Conservation (phyloP, 2,888 invertebrate species). For the Fragum whitleyi region DNA sequence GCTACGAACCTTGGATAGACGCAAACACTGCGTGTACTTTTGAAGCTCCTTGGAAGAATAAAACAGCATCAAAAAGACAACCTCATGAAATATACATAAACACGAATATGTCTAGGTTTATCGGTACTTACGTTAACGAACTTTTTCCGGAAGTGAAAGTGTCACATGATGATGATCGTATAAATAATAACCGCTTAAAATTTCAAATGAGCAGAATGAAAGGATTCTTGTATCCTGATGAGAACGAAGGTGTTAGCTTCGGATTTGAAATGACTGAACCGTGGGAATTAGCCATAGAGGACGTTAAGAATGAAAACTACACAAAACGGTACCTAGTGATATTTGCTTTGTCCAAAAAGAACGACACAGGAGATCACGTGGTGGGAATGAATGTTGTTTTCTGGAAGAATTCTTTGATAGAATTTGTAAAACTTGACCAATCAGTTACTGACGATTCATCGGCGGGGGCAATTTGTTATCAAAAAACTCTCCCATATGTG, state of each 20-base stretch:
- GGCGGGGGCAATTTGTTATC: not conserved
- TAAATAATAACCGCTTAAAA: slow-evolving; percentile 13
- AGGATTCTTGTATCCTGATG: slow-evolving; percentile 40
- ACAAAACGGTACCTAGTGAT: slow-evolving; percentile 1
- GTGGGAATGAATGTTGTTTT: not conserved
- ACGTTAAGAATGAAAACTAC: slow-evolving; percentile 22
- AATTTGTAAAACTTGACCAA: not conserved
- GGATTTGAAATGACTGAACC: slow-evolving; percentile 47
- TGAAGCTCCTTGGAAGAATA: slow-evolving; percentile 52
- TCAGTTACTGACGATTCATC: not conserved
- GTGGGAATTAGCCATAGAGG: slow-evolving; percentile 56
- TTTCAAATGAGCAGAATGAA: slow-evolving; percentile 51
- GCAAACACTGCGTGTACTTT: slow-evolving; percentile 48
- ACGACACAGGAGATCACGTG: not conserved
- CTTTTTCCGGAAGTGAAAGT: slow-evolving; percentile 51
- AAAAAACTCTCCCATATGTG: no score
- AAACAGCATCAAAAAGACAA: not conserved
- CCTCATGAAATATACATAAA: slow-evolving; percentile 23
- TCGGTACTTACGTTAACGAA: slow-evolving; percentile 49
- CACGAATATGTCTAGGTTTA: slow-evolving; percentile 29
- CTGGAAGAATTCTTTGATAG: not conserved
- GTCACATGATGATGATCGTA: not conserved
- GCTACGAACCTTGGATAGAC: slow-evolving; percentile 50
- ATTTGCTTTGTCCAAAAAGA: not conserved
- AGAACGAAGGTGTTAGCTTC: slow-evolving; percentile 6